Percentiles rank a stretch among this genome's conserved stretches.
Conservation (phyloP, 2,888 invertebrate genomes). For the Cryptus armator region DNA sequence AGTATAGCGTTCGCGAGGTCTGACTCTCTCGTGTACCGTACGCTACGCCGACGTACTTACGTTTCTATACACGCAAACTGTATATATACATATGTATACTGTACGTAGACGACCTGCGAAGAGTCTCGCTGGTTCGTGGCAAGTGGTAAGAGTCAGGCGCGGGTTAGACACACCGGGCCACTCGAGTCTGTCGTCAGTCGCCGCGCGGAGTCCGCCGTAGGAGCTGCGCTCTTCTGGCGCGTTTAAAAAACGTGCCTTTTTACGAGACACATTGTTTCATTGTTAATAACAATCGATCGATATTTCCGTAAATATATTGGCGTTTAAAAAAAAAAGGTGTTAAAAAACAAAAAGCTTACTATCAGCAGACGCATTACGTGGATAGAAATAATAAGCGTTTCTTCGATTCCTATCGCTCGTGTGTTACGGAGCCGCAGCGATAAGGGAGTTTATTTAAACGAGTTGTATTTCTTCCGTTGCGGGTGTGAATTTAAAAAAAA, state of each 20-base stretch:
- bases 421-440: slow-evolving; percentile 49
- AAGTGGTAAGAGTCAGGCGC: slow-evolving; percentile 52
- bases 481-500: slow-evolving; percentile 41
- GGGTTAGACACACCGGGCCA: slow-evolving; percentile 58
- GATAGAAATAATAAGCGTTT: slow-evolving; percentile 56
- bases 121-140: slow-evolving; percentile 71
- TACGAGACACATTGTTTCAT: not conserved
- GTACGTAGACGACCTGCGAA: slow-evolving; percentile 32
- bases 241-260: slow-evolving; percentile 34
- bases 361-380: slow-evolving; percentile 30
- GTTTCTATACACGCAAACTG: not conserved
- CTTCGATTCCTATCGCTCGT: slow-evolving; percentile 47
- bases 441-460: slow-evolving; percentile 39
- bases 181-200: slow-evolving; percentile 62
- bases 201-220: slow-evolving; percentile 77
- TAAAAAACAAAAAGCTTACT: not conserved
- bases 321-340: slow-evolving; percentile 11
- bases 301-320: not conserved
- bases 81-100: not conserved
- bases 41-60: slow-evolving; percentile 19
- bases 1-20: not conserved
- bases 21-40: slow-evolving; percentile 4
- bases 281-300: not conserved
- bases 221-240: slow-evolving; percentile 74
- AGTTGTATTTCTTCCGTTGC: slow-evolving; percentile 37